Evolutionary conservation across 2,113 vertebrate genomes (phyloP), one percentile per base, ranked within the genome.

Genomic region (Oryzias celebensis): DNA sequence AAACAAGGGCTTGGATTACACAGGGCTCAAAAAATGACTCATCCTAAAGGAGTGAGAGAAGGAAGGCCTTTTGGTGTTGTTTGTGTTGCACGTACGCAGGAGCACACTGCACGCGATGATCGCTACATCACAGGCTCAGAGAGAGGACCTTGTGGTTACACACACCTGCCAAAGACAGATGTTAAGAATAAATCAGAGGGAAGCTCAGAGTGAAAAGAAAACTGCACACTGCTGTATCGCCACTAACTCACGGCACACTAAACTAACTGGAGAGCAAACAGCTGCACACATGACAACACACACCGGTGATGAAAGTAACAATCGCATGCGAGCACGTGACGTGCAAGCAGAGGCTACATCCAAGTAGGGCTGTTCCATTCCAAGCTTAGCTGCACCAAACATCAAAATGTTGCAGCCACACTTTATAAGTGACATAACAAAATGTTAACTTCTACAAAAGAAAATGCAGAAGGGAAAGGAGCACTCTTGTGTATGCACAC

Each of bases 161-260:
- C 85, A 87, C 90, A 91, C 89, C 90, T 91, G 90, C 89, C 82
- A 89, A 80, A 90, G 82, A 90, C 90, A 91, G 88, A 92, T 90
- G 90, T 91, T 90, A 70, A 71, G 77, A 83, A 84, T 86, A 89
- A 92, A 90, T 91, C 90, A 88, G 72, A 85, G 83, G 81, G 67
- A 75, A 73, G 54, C 75, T 78, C 23, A 17, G 70, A 79, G 72
- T 72, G 80, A 75, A 72, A 76, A 83, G 77, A 78, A 74, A 72
- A 78, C 80, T 73, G 63, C 63, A 71, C 74, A 70, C 68, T 44
- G 71, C 70, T 26, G 47, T 66, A 68, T 79, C 83, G 73, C 72
- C 54, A 68, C 79, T 75, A 88, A 87, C 85, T 82, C 82, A 66
- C 75, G 44, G 62, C 71, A 59, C 71, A 79, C 71, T 49, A 55